Evolutionary conservation across 2,113 vertebrate species (phyloP), one percentile per base, ranked within the genome.

Genomic region (Gobius niger): DNA sequence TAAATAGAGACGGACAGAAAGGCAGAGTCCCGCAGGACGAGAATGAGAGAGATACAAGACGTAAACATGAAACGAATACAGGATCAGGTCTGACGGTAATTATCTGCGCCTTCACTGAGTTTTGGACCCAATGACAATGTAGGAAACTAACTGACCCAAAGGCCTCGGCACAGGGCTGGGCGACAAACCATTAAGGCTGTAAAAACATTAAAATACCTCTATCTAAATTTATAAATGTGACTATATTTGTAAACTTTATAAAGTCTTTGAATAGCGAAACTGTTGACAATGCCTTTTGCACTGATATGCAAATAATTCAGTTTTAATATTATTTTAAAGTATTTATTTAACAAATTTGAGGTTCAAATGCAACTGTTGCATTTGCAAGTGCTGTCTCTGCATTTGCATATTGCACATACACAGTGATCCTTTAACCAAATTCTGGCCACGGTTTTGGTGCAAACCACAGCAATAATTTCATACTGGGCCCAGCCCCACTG

Each of bases 1-100:
- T 90, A 90, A 91, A 91, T 90, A 88, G 85, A 90, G 80, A 86
- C 82, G 73, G 85, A 89, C 80, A 74, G 73, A 82, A 77, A 72
- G 80, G 75, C 81, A 73, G 75, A 77, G 65, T 68, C 82, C 80
- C 68, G 75, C 62, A 67, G 72, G 80, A 80, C 80, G 65, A 74
- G 73, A 68, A 82, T 62, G 76, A 87, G 75, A 82, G 87, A 78
- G 75, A 75, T 78, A 84, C 75, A 80, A 85, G 81, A 88, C 88
- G 85, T 83, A 85, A 90, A 92, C 85, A 83, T 83, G 85, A 83
- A 80, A 88, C 68, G 78, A 82, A 83, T 83, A 87, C 78, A 87
- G 83, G 77, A 78, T 89, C 77, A 81, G 85, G 82, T 82, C 78
- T 81, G 67, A 63, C 53, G 40, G 56, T 81, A 83, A 83, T 86